phyloP scores from a whole-genome alignment of 1,140 invertebrate species.

The Bombus waltoni region DNA sequence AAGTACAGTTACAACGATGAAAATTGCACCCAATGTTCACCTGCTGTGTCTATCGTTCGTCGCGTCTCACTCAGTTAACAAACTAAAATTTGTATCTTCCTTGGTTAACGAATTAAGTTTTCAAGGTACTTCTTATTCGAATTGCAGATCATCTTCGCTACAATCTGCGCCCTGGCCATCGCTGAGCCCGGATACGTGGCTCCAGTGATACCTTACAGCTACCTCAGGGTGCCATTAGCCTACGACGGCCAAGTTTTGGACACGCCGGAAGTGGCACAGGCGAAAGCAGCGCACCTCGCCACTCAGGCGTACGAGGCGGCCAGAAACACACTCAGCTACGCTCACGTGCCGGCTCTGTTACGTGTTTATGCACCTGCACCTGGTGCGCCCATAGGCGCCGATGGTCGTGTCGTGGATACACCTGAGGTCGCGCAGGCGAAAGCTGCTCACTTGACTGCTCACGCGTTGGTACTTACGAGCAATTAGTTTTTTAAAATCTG shows the following conservation, averaged over 20 bases:
- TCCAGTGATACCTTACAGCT: conserved; percentile 19
- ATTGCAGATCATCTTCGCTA: conserved; percentile 67
- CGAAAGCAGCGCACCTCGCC: conserved; percentile 83
- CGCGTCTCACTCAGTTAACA: not conserved
- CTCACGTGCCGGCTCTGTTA: conserved; percentile 62
- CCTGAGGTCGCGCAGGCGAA: conserved; percentile 86
- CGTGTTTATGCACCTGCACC: conserved; percentile 51
- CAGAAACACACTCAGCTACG: conserved; percentile 72
- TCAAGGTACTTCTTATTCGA: not conserved
- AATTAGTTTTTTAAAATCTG: not conserved
- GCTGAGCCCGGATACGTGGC: conserved; percentile 53
- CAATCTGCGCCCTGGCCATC: conserved; percentile 58
- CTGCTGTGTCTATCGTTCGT: too few species aligned
- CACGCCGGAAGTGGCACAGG: conserved; percentile 85
- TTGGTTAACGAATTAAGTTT: too few species aligned
- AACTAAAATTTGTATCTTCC: not conserved
- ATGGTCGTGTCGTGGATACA: conserved; percentile 84
- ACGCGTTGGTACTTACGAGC: conserved; percentile 71
- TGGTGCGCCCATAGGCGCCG: conserved; percentile 80
- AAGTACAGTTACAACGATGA: too few species aligned
- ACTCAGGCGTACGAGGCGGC: conserved; percentile 73
- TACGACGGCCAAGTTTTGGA: conserved; percentile 81
- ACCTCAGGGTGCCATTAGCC: conserved; percentile 22
- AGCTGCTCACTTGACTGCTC: conserved; percentile 84
- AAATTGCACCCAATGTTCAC: too few species aligned